Base-by-base conservation (phyloP, 2,113 vertebrate genomes). In the Ranitomeya imitator region DNA sequence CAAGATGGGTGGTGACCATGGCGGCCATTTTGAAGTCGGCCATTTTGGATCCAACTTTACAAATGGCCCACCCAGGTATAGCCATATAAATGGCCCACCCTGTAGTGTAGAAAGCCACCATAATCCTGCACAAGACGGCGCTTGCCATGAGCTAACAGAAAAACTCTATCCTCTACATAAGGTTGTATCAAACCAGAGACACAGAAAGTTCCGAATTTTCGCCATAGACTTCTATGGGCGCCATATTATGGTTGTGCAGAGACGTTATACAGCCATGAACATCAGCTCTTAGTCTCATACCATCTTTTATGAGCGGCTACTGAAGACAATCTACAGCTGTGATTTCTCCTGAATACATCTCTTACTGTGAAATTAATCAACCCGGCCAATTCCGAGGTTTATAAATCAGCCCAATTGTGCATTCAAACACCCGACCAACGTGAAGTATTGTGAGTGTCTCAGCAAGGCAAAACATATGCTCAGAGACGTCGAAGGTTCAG, bases 361-460 rank as follows among this genome's bases (percentile, higher is more conserved):
- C 85, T 51, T 6, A 77, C 85, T 86, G 85, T 86, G 85, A 86
- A 86, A 86, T 26, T 73, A 61, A 86, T 78, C 55, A 78, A 86
- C 85, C 85, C 78, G 23, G 71, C 54, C 73, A 74, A 86, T 45
- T 78, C n/a, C 21, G 19, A 77, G 84, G 84, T 76, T 85, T 86
- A 61, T 86, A 86, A 86, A 86, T 86, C 85, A 86, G 85, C 31
- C n/a, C 18, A 37, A 73, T 60, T 85, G 51, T 85, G 31, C 65
- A 55, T 55, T 85, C 69, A 74, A 77, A 85, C 71, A 85, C 54
- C 45, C 69, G 18, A 52, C 55, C 26, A 55, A 76, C 21, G 57
- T 19, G 76, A 76, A 77, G 71, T 51, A 76, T 85, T 31, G 52
- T 74, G 19, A n/a, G 21, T 69, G 83, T 71, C 83, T 74, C 31